Base-by-base conservation (phyloP, 2,113 vertebrate species). In the Gallinago paraguaiae region DNA sequence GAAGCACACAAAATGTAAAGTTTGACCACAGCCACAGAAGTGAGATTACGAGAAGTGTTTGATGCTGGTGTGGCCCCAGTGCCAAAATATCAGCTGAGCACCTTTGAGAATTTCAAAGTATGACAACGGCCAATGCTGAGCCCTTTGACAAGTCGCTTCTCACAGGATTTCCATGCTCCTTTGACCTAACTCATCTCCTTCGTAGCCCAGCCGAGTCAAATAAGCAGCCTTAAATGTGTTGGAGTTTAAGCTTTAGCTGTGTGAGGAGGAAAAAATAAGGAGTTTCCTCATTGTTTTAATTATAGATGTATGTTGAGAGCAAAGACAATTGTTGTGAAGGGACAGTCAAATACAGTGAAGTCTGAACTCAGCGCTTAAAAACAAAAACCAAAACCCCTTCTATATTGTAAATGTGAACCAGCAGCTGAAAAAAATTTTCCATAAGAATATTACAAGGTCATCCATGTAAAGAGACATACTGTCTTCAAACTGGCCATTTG, bases 181-280 rank as follows among this genome's bases (percentile, higher is more conserved):
- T 93, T 64, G 77, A 51, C 39, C 16, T 51, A 90, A 80, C 39
- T 90, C 59, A 80, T 31, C 22, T 50, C 90, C 41, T 74, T 81
- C 1, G 1, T 15, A 51, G 30, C 17, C 23, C 35, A 69, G 51
- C 17, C 0, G 0, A 83, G 51, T 67, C 35, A 89, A 88, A 86
- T 15, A 43, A 68, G 35, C 33, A 76, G 27, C 3, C 1, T 20
- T 41, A 88, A 79, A 88, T 45, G 16, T 68, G 18, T 39, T 92
- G 28, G 43, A 90, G 14, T 77, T 96, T 54, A 93, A 96, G 76
- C 59, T 90, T 95, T 56, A 84, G 23, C 23, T 54, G 28, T 86
- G 11, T 41, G 27, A 84, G 43, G 57, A 81, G 51, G 8, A 92
- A 93, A 94, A 75, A 75, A 46, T 43, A 90, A 75, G 46, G 17